Evolutionary conservation across 1,140 invertebrate species (phyloP).

Genomic region (Apis mellifera): Amel_HAv3.1 CM009931.2:2887001-2887500

Average conservation of each 20-base stretch:
- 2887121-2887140: slow-evolving; percentile 75
- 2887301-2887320: slow-evolving; percentile 63
- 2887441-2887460: slow-evolving; percentile 36
- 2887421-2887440: slow-evolving; percentile 47
- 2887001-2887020: slow-evolving; percentile 12
- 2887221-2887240: neutral
- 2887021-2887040: slow-evolving; percentile 32
- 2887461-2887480: neutral
- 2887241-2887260: neutral
- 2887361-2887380: slow-evolving; percentile 33
- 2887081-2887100: slow-evolving; percentile 72
- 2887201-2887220: neutral
- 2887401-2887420: slow-evolving; percentile 28
- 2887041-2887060: slow-evolving; percentile 59
- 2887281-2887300: slow-evolving; percentile 74
- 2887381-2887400: slow-evolving; percentile 35
- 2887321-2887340: slow-evolving; percentile 67
- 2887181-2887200: slow-evolving; percentile 26
- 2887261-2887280: slow-evolving; percentile 63
- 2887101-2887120: slow-evolving; percentile 71
- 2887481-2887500: neutral
- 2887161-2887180: slow-evolving; percentile 46
- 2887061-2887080: slow-evolving; percentile 59
- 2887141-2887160: slow-evolving; percentile 72
- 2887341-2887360: slow-evolving; percentile 70